A percentile compares a stretch with the other conserved stretches of the same genome.
Evolutionary conservation across 1,140 invertebrate species (phyloP).

Genomic region (Trichomalopsis sarcophagae): DNA sequence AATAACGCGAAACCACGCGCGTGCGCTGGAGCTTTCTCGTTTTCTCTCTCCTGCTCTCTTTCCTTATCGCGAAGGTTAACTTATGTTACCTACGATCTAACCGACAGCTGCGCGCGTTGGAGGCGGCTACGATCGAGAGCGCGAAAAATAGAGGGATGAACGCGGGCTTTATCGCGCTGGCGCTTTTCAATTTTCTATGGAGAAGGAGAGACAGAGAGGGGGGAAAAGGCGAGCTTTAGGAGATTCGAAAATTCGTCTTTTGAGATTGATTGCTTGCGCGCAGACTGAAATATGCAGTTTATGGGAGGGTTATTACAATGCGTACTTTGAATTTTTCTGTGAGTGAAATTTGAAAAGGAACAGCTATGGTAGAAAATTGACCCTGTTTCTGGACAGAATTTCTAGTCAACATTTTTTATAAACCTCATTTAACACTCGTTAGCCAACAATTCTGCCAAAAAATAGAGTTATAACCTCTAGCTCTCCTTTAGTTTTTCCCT

Average conservation of each 20-base stretch:
- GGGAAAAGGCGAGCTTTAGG: background rate
- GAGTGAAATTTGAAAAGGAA: too few species aligned
- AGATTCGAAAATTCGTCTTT: constrained; percentile 38
- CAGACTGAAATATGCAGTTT: background rate
- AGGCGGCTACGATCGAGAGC: background rate
- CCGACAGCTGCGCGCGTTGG: constrained; percentile 29
- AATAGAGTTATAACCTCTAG: too few species aligned
- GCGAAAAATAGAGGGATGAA: constrained; percentile 43
- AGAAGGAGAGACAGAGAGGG: background rate
- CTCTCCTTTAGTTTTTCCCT: too few species aligned
- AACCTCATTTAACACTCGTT: too few species aligned
- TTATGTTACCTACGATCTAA: constrained; percentile 43
- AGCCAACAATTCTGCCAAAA: too few species aligned
- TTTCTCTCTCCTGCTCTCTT: constrained; percentile 1
- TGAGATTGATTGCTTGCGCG: constrained; percentile 20
- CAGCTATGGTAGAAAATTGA: too few species aligned
- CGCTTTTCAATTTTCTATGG: constrained; percentile 43
- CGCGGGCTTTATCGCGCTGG: constrained; percentile 39
- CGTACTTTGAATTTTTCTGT: too few species aligned
- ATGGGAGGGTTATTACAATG: background rate
- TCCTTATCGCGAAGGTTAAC: constrained; percentile 44
- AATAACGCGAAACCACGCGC: constrained; percentile 60
- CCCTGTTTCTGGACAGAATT: too few species aligned
- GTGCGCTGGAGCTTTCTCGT: background rate
- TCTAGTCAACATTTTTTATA: too few species aligned